Base-by-base conservation (phyloP, 2,113 vertebrate genomes). In the Meleagris gallopavo region DNA sequence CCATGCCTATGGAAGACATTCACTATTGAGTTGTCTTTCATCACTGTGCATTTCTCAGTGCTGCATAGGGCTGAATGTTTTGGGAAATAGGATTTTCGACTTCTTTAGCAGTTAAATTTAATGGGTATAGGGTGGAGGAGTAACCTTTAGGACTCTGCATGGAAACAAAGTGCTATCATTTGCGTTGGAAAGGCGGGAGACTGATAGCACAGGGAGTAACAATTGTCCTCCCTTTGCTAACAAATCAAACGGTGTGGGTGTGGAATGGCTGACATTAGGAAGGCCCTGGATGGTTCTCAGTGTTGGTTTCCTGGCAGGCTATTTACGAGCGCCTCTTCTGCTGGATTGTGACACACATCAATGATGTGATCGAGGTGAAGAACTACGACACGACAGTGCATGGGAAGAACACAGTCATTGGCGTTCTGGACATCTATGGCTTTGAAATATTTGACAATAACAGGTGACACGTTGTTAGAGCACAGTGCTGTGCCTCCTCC, bases 361-460 rank as follows among this genome's bases (percentile, higher is more conserved):
- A 99, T 43, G 98, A 98, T 36, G 95, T 99, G 27, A 99, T 99
- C 7, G 99, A 99, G 78, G 99, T 99, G 95, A 99, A 98, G 94
- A 98, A 98, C 97, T 99, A 99, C 6, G 98, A 99, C 8, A 99
- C 98, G 67, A 97, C 96, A 6, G 57, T 99, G 54, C 99, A 99
- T 6, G 99, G 99, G 60, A 99, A 99, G 92, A 99, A 99, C 98
- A 99, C 99, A 0, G 99, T 99, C 70, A 99, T 99, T 16, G 99
- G 99, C 1, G 99, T 99, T 78, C 97, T 99, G 97, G 99, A 99
- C 93, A 99, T 99, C 95, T 99, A 99, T 10, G 99, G 99, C 25
- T 99, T 99, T 62, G 99, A 99, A 97, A 99, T 99, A 85, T 99
- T 99, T 88, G 99, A 99, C 96, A 99, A 99, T 94, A 99, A 99